phyloP scores from a whole-genome alignment of 2,797 vertebrate genomes.

The Sebastes vulpes region DNA sequence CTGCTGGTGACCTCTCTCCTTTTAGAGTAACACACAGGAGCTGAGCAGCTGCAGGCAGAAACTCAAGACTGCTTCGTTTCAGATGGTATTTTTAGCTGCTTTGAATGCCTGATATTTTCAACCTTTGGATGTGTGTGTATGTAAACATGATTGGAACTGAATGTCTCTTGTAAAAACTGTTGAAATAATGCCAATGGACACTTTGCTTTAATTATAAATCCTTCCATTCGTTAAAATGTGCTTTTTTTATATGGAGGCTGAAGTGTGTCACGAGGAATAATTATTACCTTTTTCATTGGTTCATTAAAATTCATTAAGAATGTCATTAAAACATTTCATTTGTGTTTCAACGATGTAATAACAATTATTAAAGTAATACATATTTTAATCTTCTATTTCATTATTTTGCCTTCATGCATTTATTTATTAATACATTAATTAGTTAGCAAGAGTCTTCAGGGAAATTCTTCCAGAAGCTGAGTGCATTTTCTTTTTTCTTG shows the following conservation, averaged over 20 bases:
- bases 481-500: neutral
- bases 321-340: neutral
- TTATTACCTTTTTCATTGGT: neutral
- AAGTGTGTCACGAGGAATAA: conserved; percentile 2
- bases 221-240: neutral
- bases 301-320: neutral
- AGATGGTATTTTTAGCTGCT: conserved; percentile 17
- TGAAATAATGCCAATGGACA: conserved; percentile 22
- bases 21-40: neutral
- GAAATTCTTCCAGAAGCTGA: neutral
- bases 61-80: conserved; percentile 20
- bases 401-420: neutral
- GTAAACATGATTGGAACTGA: neutral
- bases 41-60: conserved; percentile 37
- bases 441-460: neutral
- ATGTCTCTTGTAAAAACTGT: neutral
- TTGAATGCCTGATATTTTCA: conserved; percentile 34
- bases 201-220: neutral
- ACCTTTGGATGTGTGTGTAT: neutral
- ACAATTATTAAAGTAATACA: neutral
- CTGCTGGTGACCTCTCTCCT: neutral
- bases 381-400: neutral
- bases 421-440: neutral
- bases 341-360: neutral
- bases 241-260: neutral